These are phyloP conservation scores for Turritopsis dohrnii DNA, from an alignment of 30 jellyfish, hydroid and myxozoan species.

Conservation along the genomic window DNA sequence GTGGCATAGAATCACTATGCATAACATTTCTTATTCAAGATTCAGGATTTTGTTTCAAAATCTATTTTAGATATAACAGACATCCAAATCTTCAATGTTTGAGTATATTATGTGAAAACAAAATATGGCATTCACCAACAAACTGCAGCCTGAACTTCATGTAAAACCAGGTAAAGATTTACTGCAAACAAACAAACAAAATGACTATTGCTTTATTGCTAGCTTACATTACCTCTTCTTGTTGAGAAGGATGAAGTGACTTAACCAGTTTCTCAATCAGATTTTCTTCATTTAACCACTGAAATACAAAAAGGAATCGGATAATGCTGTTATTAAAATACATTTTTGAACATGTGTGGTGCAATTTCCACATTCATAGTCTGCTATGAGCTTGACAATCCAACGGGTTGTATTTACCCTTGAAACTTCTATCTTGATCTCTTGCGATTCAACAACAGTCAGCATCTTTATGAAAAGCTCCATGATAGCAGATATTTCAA, in stretches of 20 bases:
- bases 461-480: conserved; percentile 71
- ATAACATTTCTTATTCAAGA: too few species aligned
- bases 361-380: background rate
- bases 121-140: too few species aligned
- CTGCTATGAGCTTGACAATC: background rate
- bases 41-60: too few species aligned
- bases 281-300: conserved; percentile 62
- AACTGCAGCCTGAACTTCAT: too few species aligned
- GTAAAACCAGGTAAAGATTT: background rate
- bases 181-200: background rate
- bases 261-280: conserved; percentile 54
- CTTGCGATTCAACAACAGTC: conserved; percentile 71
- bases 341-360: too few species aligned
- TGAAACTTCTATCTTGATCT: conserved; percentile 55
- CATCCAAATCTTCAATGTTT: too few species aligned
- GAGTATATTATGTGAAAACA: too few species aligned
- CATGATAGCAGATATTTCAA: conserved; percentile 93
- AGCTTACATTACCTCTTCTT: conserved; percentile 69
- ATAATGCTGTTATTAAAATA: too few species aligned
- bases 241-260: conserved; percentile 44
- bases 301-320: too few species aligned
- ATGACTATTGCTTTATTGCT: too few species aligned
- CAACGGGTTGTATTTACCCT: conserved; percentile 47
- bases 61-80: too few species aligned
- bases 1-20: too few species aligned